Percentiles rank a stretch among this genome's conserved stretches.
These are phyloP conservation scores for Cossypha polioptera DNA, from an alignment of 2,797 vertebrate species.

Conservation along the genomic window DNA sequence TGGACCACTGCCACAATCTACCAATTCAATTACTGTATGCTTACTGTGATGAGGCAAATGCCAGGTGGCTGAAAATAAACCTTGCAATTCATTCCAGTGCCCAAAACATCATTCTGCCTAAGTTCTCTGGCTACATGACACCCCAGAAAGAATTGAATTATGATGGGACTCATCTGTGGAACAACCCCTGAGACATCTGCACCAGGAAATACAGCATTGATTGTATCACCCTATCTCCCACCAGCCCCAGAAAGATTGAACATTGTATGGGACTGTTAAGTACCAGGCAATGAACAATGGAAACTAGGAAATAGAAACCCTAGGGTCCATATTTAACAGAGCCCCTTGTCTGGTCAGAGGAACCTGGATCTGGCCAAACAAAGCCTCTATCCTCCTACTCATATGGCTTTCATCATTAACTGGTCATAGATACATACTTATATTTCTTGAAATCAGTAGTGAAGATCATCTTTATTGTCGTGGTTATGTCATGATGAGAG, in stretches of 20 bases:
- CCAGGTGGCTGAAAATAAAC: neutral
- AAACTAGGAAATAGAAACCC: neutral
- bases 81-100: rapidly evolving
- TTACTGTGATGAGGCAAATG: neutral
- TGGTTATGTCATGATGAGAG: neutral
- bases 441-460: neutral
- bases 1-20: neutral
- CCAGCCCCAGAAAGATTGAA: neutral
- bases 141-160: neutral
- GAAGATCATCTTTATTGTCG: rapidly evolving
- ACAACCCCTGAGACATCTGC: neutral
- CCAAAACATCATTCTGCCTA: neutral
- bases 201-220: neutral
- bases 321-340: neutral
- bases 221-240: neutral
- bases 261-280: neutral
- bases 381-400: neutral
- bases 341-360: neutral
- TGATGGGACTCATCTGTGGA: neutral
- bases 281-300: neutral
- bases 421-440: neutral
- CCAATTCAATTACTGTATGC: no score
- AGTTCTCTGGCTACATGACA: neutral
- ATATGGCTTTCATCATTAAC: neutral
- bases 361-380: neutral